phyloP scores from a whole-genome alignment of 2,113 vertebrate genomes.

The Gyps fulvus region DNA sequence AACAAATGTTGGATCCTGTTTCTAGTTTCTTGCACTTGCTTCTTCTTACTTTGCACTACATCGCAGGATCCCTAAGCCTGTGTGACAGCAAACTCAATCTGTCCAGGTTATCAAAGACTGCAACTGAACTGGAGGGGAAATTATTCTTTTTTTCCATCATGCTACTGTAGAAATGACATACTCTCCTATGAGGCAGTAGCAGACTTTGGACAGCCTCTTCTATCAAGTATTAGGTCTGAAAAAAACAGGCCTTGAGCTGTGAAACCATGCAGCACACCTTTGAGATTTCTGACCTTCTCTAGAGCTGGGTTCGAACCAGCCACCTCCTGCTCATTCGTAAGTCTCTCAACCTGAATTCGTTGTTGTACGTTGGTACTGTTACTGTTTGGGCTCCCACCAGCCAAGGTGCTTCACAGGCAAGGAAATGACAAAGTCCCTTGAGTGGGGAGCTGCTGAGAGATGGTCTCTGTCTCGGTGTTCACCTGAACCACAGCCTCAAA shows the following conservation, averaged over 20 bases:
- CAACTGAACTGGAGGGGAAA: not conserved
- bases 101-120: not conserved
- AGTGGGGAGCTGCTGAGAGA: not conserved
- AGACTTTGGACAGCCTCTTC: not conserved
- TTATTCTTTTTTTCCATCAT: not conserved
- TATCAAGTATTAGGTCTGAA: not conserved
- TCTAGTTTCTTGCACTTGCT: not conserved
- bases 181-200: not conserved
- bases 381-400: not conserved
- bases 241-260: not conserved
- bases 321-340: not conserved
- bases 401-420: not conserved
- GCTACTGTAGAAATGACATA: not conserved
- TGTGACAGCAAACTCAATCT: not conserved
- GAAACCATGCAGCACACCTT: not conserved
- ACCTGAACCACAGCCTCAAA: not conserved
- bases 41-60: not conserved
- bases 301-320: not conserved
- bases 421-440: not conserved
- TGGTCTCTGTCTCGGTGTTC: not conserved
- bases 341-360: not conserved
- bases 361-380: accelerated
- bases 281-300: not conserved
- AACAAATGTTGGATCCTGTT: not conserved
- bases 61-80: not conserved